A percentile compares a stretch with the other conserved stretches of the same genome.
Evolutionary conservation across 2,113 vertebrate genomes (phyloP).

Genomic region (Saimiri boliviensis): DNA sequence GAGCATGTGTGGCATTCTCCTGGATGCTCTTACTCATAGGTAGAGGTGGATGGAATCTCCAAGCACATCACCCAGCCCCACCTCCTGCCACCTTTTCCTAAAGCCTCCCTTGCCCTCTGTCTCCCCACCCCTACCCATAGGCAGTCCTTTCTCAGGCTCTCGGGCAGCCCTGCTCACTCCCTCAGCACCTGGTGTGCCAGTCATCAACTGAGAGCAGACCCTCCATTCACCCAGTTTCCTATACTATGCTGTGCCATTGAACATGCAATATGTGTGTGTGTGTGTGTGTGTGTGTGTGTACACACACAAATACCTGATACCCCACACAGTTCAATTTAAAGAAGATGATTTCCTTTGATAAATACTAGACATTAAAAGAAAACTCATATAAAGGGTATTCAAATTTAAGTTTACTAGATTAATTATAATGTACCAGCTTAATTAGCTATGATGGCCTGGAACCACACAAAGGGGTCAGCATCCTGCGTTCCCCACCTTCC

Average conservation of each 20-base stretch:
- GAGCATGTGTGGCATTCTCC: neutral
- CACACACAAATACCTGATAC: neutral
- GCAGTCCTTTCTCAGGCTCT: neutral
- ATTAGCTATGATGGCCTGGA: neutral
- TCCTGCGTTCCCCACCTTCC: neutral
- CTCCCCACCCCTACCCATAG: too few species aligned
- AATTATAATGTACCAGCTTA: neutral
- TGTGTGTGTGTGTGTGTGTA: fast-evolving
- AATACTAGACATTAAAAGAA: neutral
- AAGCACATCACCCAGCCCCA: neutral
- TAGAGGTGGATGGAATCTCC: neutral
- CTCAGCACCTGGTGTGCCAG: neutral
- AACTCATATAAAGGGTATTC: neutral
- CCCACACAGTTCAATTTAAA: neutral
- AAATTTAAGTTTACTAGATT: neutral
- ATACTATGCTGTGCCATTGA: neutral
- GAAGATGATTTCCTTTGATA: neutral
- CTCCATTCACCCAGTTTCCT: neutral
- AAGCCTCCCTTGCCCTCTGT: neutral
- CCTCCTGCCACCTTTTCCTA: neutral
- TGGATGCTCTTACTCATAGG: neutral
- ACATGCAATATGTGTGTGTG: fast-evolving
- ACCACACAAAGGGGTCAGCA: neutral
- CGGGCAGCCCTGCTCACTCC: neutral
- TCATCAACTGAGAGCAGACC: neutral